Base-by-base conservation (phyloP, 2,888 invertebrate species). In the Nomada ruficornis region DNA sequence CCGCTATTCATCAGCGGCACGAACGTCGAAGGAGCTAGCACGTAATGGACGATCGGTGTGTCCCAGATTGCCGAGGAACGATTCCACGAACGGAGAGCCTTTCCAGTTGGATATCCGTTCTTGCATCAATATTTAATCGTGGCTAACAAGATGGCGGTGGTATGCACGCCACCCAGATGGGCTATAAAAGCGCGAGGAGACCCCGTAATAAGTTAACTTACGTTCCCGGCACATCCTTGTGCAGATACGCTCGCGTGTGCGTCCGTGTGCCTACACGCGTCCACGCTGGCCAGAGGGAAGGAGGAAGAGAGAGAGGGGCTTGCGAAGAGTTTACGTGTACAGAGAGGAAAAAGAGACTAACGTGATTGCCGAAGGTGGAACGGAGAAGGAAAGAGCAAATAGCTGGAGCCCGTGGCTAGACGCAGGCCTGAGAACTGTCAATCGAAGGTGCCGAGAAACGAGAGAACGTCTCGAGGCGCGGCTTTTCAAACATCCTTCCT, bases 401-500 rank as follows among this genome's bases (percentile, higher is more conserved):
- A 87, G 80, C 82, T 70, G 77, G 71, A 76, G 47, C 79, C 57
- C 70, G 79, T 83, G 79, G 84, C 82, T 74, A 84, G 83, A 62
- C 80, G 85, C 84, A 82, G 84, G 88, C 90, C 88, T 93, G 92
- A 91, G 93, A 93, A 93, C 91, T 92, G 92, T 92, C 92, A 92
- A 93, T 93, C 91, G 90, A 90, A 89, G 90, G 89, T 90, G 91
- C 87, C 90, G 89, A 91, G 90, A 88, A 91, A 88, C 85, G 86
- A 90, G 88, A 89, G 84, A 86, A 85, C 82, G 86, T 86, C 86
- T 83, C 89, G 91, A 93, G 93, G 93, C 90, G 93, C 92, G 93
- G 93, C 93, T 92, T 91, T 85, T 92, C 92, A 93, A 93, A 93
- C 93, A 93, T 93, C 93, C 93, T 92, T 89, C 88, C 90, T 90